These are phyloP conservation scores for Atherix ibis DNA, from an alignment of 2,888 invertebrate species.

Conservation along the genomic window DNA sequence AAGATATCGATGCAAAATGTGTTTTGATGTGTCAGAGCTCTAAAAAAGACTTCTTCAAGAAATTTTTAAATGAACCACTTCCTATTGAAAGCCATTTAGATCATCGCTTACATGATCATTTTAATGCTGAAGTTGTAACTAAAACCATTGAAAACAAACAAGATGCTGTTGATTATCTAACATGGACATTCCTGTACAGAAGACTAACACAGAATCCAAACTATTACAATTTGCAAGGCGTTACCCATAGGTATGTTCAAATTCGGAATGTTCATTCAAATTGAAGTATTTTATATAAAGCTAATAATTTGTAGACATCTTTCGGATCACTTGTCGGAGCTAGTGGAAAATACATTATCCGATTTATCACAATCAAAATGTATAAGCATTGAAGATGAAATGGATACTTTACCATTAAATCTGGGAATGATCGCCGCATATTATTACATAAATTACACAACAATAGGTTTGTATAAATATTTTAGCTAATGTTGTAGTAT, in stretches of 20 bases:
- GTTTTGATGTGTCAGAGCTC: conserved; percentile 94
- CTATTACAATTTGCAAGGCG: conserved; percentile 95
- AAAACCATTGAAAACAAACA: conserved; percentile 99
- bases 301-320: conserved; percentile 52
- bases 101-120: conserved; percentile 95
- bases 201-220: conserved; percentile 98
- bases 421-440: conserved; percentile 99
- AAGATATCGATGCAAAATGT: conserved; percentile 86
- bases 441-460: conserved; percentile 99
- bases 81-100: conserved; percentile 97
- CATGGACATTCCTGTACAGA: conserved; percentile 97
- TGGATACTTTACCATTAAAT: conserved; percentile 93
- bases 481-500: background rate
- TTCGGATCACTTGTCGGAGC: conserved; percentile 94
- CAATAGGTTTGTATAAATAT: conserved; percentile 53
- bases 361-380: conserved; percentile 95
- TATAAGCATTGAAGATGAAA: conserved; percentile 93
- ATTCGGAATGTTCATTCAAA: background rate
- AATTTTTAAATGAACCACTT: conserved; percentile 90
- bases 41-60: conserved; percentile 97
- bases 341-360: conserved; percentile 88
- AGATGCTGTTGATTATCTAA: conserved; percentile 97
- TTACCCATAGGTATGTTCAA: conserved; percentile 53
- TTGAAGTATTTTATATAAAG: background rate
- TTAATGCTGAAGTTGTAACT: conserved; percentile 99